Evolutionary conservation across 2,888 invertebrate species (phyloP), one percentile per base, ranked within the genome.

Genomic region (Hermaeophaga mercurialis): DNA sequence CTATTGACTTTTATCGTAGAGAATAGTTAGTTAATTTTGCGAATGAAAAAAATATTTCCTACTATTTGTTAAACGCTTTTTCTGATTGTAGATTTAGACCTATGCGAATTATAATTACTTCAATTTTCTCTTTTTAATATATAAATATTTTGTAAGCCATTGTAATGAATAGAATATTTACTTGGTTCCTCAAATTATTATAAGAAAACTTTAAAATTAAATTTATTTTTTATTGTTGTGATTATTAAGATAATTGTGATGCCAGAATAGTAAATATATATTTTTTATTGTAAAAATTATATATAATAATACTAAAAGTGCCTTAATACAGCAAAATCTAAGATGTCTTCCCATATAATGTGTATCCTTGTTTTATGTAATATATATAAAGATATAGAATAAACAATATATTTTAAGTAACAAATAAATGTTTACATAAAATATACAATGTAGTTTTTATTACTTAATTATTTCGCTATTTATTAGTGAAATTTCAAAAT

Each of bases 251-350:
- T 31, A 9, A 49, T 26, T 49, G 41, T 49, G 39, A 47, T 47
- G 34, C 14, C 34, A 34, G 12, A 47, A 38, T 38, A 38, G 22
- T 15, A 49, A 14, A 49, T 49, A 49, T 49, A 19, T 28, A 31
- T 39, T 26, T 41, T 34, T 49, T 49, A 9, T 43, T 36, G n/a
- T 17, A 46, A 33, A 34, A 17, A 11, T 17, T 46, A 46, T 18
- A 7, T 33, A 33, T 33, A 8, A 33, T 11, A 34, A 14, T 8
- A 36, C 22, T n/a, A 33, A 7, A 28, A 41, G 38, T 49, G 49
- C 41, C 31, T 41, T 49, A 28, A 24, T 22, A 49, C 49, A 49
- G 49, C 49, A 49, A 49, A 28, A 49, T 49, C 31, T 15, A n/a
- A 18, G 31, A 19, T 41, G 49, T 49, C 49, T 49, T 49, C 49